Conservation (phyloP, 2,113 vertebrate species). For the Aldabrachelys gigantea region DNA sequence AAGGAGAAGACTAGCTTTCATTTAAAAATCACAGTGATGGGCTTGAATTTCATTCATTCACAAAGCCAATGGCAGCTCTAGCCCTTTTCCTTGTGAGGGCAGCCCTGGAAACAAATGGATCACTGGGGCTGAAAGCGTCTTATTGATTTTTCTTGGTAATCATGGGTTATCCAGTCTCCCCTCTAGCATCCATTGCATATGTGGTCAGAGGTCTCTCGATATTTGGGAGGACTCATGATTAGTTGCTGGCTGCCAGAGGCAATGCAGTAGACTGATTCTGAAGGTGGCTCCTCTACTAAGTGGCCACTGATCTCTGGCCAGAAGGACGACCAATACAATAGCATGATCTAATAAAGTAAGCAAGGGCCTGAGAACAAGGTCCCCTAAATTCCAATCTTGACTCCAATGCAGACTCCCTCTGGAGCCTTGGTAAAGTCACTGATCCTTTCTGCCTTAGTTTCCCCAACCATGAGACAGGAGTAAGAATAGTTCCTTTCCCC, state of each 20-base stretch:
- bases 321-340: not conserved
- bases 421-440: not conserved
- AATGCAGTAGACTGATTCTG: not conserved
- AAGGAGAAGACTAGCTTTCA: not conserved
- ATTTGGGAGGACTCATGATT: not conserved
- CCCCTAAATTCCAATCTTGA: no score
- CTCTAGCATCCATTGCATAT: not conserved
- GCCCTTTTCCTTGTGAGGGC: not conserved
- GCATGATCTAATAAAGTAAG: not conserved
- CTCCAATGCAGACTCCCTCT: not conserved
- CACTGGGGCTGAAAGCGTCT: not conserved
- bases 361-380: not conserved
- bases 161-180: not conserved
- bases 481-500: not conserved
- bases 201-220: not conserved
- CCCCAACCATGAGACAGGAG: not conserved
- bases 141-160: not conserved
- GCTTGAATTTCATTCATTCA: not conserved
- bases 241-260: not conserved
- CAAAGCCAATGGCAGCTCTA: not conserved
- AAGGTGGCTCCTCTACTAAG: not conserved
- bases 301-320: not conserved
- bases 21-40: not conserved
- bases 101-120: not conserved
- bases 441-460: not conserved